Evolutionary conservation across 2,888 invertebrate species (phyloP), one percentile per base, ranked within the genome.

Genomic region (Nephrotoma flavescens): DNA sequence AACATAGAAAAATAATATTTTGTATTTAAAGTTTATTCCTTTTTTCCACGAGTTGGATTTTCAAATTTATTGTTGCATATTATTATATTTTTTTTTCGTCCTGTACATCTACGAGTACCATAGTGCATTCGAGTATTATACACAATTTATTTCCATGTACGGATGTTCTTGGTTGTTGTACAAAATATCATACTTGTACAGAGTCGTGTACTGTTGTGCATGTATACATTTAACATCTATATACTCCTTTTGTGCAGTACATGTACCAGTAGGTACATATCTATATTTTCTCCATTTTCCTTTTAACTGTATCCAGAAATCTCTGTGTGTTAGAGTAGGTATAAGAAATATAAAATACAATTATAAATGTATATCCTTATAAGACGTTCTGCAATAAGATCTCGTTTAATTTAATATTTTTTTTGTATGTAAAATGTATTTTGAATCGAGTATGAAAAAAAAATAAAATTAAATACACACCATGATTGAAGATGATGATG

Each of bases 111-210:
- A 41, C 12, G 44, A 44, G 44, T 1, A 44, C 11, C 11, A 44
- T 44, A 44, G 31, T 71, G 31, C 31, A 71, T 57, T 71, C 7
- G 44, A 44, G 44, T 44, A 44, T 4, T 31, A 44, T 15, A 52
- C n/a, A 52, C 6, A 6, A 31, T 31, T 31, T 57, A 19, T 57
- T 19, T 57, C 15, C 1, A 57, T 84, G n/a, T 84, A 84, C 41
- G 84, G 42, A 84, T 42, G 84, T 84, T 84, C n/a, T 42, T 84
- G 83, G 83, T 84, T 84, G 83, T 84, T 84, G 83, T 83, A 84
- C 84, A 84, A 84, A 42, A 42, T 84, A 71, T 71, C 31, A 7
- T 19, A 31, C 71, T 71, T 57, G 6, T 57, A 57, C 11, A 15
- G n/a, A 57, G 71, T 19, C 19, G 19, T n/a, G n/a, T 52, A n/a